These are phyloP conservation scores for Cygnus atratus DNA, from an alignment of 2,113 vertebrate species.

Conservation along the genomic window DNA sequence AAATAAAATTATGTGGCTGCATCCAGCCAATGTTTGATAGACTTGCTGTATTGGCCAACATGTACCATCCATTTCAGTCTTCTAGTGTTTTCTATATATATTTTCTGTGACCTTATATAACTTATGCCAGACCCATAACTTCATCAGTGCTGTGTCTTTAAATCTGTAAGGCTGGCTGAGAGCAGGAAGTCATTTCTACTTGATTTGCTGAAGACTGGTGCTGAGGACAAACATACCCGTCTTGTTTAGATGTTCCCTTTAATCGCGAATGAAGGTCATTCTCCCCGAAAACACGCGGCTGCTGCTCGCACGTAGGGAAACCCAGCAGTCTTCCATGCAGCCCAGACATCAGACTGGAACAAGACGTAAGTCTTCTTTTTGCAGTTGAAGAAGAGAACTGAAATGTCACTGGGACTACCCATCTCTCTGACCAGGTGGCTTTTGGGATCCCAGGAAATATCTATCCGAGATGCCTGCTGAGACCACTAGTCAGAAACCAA, in stretches of 20 bases:
- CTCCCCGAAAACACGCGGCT: background rate
- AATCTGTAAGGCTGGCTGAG: background rate
- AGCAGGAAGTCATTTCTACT: background rate
- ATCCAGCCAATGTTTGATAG: background rate
- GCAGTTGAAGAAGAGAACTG: background rate
- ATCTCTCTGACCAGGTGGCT: background rate
- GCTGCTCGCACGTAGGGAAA: background rate
- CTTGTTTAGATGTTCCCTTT: background rate
- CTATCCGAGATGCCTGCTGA: background rate
- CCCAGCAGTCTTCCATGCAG: background rate
- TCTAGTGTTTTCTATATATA: background rate
- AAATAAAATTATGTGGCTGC: background rate
- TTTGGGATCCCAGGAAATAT: background rate
- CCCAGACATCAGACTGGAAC: background rate
- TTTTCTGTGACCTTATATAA: background rate
- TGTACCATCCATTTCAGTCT: background rate
- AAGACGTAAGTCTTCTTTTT: background rate
- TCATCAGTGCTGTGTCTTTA: background rate
- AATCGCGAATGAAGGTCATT: conserved; percentile 10
- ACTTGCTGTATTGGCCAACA: background rate
- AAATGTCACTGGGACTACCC: background rate
- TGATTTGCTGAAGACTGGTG: background rate
- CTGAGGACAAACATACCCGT: background rate
- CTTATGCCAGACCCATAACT: background rate
- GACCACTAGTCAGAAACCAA: background rate